These are phyloP conservation scores for Rugalucina vietnamica DNA, from an alignment of 2,888 invertebrate species.

Conservation along the genomic window DNA sequence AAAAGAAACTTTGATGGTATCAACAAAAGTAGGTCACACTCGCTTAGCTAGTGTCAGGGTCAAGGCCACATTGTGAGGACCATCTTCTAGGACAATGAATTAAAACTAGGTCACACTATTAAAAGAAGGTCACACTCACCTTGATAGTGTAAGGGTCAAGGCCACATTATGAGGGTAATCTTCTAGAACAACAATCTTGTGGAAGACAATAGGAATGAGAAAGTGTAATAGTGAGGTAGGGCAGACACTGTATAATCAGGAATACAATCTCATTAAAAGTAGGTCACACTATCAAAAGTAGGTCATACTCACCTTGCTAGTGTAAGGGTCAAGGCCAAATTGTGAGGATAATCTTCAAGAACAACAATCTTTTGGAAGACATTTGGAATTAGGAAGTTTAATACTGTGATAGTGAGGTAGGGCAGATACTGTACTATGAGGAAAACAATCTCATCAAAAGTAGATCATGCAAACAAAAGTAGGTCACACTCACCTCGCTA, in stretches of 20 bases:
- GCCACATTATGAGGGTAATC: slow-evolving; percentile 90
- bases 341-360: slow-evolving; percentile 90
- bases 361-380: slow-evolving; percentile 89
- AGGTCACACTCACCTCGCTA: slow-evolving; percentile 86
- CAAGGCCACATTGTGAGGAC: slow-evolving; percentile 89
- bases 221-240: slow-evolving; percentile 92
- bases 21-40: no score
- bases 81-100: slow-evolving; percentile 92
- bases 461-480: no score
- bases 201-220: slow-evolving; percentile 90
- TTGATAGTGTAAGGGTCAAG: slow-evolving; percentile 88
- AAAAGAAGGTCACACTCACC: slow-evolving; percentile 81
- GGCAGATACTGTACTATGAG: slow-evolving; percentile 91
- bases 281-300: no score
- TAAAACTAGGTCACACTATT: no score
- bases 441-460: no score
- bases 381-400: slow-evolving; percentile 88
- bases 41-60: slow-evolving; percentile 89
- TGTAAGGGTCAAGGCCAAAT: slow-evolving; percentile 88
- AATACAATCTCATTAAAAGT: slow-evolving; percentile 70
- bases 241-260: slow-evolving; percentile 90
- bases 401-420: slow-evolving; percentile 89
- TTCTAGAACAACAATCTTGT: slow-evolving; percentile 89
- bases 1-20: no score
- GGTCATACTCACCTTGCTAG: slow-evolving; percentile 86